Base-by-base conservation (phyloP, 2,797 vertebrate genomes). In the Parauchenoglanis punctatus region DNA sequence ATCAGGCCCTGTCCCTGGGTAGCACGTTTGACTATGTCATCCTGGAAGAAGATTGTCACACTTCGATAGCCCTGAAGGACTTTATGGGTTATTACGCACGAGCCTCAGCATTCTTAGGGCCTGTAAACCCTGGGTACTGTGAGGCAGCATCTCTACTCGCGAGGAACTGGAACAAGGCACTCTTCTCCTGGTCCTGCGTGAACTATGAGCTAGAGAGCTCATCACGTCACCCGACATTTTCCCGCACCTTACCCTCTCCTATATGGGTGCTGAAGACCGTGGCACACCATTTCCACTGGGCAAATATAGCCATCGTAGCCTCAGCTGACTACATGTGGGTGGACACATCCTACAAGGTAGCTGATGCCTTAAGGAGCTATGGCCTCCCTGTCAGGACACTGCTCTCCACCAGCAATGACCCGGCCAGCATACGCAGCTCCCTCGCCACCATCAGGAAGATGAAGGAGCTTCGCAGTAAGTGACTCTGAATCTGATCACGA, bases 161-260 rank as follows among this genome's bases (percentile, higher is more conserved):
- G 49, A 93, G 94, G 86, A 94, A 89, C 91, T 97, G 96, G 96
- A 92, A 96, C 87, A 96, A 96, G 91, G 93, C 95, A 35, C 88
- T 97, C 82, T 96, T 97, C 87, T 96, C 96, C 17, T 96, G 96
- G 96, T 94, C 92, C 85, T 96, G 96, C 59, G 83, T 96, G 46
- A 95, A 94, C 87, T 91, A 94, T 23, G 94, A 96, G 67, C 86
- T 96, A 89, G 94, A 96, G 87, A 94, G 94, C 15, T 89, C 89
- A 59, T 88, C 40, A 4, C 90, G 54, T 23, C 91, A 96, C 61
- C 92, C 91, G 1, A 92, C 91, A 0, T 96, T 96, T 89, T 92
- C 93, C 76, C 93, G 92, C 86, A 96, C 94, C 2, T 61, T 96
- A 81, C 95, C 95, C 18, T 95, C 95, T 83, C 93, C 95, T 23